Percentiles rank a stretch among this genome's conserved stretches.
Evolutionary conservation across 2,113 vertebrate species (phyloP).

Genomic region (Nettapus auritus): DNA sequence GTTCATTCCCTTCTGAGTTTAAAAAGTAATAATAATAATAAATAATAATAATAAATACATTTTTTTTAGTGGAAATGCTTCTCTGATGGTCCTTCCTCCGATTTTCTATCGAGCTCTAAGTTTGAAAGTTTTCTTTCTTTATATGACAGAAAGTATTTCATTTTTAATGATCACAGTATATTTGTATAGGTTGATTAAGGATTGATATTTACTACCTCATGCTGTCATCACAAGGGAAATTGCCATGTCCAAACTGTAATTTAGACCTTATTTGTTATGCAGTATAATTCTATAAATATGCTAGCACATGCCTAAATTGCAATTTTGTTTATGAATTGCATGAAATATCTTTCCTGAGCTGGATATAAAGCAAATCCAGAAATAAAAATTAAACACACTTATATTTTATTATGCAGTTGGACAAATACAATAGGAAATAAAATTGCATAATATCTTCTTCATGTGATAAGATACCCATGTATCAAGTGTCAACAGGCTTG

Average conservation of each 20-base stretch:
- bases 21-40: background rate
- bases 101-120: background rate
- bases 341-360: conserved; percentile 32
- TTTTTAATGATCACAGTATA: background rate
- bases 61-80: background rate
- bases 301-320: conserved; percentile 43
- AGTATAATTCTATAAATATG: conserved; percentile 58
- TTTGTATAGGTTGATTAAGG: conserved; percentile 32
- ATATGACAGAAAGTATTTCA: background rate
- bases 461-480: conserved; percentile 12
- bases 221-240: conserved; percentile 67
- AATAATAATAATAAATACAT: background rate
- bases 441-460: conserved; percentile 60
- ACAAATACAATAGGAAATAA: conserved; percentile 51
- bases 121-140: background rate
- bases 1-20: background rate
- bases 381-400: conserved; percentile 60
- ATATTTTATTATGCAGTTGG: conserved; percentile 58
- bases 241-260: conserved; percentile 50
- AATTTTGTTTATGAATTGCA: conserved; percentile 58
- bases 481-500: background rate
- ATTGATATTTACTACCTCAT: conserved; percentile 46
- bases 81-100: background rate
- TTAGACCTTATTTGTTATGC: conserved; percentile 61
- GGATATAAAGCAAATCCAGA: conserved; percentile 60